Conservation (phyloP, 2,888 invertebrate species). For the Ophion slaviceki region DNA sequence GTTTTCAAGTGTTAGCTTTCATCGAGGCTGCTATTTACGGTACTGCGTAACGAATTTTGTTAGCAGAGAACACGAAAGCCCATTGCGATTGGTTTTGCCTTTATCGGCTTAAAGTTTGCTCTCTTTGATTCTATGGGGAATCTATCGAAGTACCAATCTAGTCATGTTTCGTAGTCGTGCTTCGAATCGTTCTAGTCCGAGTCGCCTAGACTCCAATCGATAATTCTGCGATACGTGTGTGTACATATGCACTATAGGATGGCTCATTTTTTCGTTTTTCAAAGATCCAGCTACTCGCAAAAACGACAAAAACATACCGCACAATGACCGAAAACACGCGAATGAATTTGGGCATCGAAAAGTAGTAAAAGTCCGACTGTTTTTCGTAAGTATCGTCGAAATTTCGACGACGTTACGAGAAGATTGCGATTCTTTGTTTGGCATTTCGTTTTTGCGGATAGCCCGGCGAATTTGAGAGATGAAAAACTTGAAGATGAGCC, state of each 20-base stretch:
- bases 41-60: not conserved
- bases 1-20: slow-evolving; percentile 2
- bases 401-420: not conserved
- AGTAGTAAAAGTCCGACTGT: not conserved
- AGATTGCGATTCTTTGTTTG: not conserved
- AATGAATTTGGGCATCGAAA: not conserved
- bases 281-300: not conserved
- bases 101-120: slow-evolving; percentile 25
- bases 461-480: not conserved
- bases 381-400: not conserved
- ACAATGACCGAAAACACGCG: not conserved
- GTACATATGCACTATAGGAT: not conserved
- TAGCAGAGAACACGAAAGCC: not conserved
- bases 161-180: slow-evolving; percentile 67
- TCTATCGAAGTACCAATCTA: slow-evolving; percentile 65
- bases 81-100: slow-evolving; percentile 32
- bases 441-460: slow-evolving; percentile 10
- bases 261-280: slow-evolving; percentile 10
- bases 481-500: not conserved
- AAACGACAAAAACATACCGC: not conserved
- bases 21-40: slow-evolving; percentile 6
- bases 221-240: slow-evolving; percentile 46
- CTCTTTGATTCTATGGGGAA: slow-evolving; percentile 16
- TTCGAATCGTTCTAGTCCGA: slow-evolving; percentile 66
- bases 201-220: slow-evolving; percentile 46